Evolutionary conservation across 2,113 vertebrate genomes (phyloP).

Genomic region (Xerus inauris): DNA sequence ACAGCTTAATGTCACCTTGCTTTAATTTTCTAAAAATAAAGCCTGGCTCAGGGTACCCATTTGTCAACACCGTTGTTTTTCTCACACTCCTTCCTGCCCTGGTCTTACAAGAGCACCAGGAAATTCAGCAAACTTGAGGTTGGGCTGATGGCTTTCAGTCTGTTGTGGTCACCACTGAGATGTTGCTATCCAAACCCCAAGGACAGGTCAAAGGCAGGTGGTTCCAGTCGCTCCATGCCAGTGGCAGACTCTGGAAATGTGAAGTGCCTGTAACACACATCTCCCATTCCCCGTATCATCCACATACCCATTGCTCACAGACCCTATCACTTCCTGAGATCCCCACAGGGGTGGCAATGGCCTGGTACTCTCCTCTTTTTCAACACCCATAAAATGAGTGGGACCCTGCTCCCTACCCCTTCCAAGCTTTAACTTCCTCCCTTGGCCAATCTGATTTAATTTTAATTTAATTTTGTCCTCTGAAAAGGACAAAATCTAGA

Average conservation of each 20-base stretch:
- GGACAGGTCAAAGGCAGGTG: not conserved
- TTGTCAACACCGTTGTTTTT: not conserved
- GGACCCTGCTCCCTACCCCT: not conserved
- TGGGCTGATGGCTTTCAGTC: not conserved
- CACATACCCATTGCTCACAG: not conserved
- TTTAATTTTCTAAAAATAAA: constrained; percentile 62
- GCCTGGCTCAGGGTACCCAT: not conserved
- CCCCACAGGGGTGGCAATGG: no score
- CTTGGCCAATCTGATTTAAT: not conserved
- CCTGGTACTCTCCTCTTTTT: not conserved
- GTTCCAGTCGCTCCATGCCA: not conserved
- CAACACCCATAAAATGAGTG: not conserved
- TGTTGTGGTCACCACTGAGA: not conserved
- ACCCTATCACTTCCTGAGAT: not conserved
- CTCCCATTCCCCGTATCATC: not conserved
- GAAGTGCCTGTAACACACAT: not conserved
- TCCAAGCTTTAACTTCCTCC: not conserved
- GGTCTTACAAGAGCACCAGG: not conserved
- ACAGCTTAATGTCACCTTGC: not conserved
- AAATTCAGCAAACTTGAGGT: constrained; percentile 35
- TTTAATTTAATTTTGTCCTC: no score
- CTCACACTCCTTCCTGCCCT: not conserved
- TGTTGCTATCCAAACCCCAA: not conserved
- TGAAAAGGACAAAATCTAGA: not conserved
- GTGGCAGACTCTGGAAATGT: not conserved